phyloP scores from a whole-genome alignment of 1,140 invertebrate species.

The Scylla paramamosain region DNA sequence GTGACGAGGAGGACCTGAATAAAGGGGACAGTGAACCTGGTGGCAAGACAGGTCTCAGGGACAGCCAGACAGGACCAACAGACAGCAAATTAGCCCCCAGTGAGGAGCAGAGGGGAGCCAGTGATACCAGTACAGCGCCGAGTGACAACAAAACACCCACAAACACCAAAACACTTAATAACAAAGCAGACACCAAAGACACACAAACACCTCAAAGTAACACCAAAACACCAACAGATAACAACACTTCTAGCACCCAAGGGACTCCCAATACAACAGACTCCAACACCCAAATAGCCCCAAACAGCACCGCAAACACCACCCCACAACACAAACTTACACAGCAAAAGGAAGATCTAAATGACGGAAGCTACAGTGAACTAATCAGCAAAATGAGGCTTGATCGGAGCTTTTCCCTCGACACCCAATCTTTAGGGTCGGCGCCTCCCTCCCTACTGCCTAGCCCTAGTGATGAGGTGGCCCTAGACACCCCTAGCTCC shows the following conservation, averaged over 20 bases:
- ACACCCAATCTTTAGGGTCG: background rate
- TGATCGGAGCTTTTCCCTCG: conserved; percentile 36
- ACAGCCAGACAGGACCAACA: background rate
- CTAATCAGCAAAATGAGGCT: conserved; percentile 53
- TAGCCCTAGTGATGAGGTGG: background rate
- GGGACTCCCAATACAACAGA: background rate
- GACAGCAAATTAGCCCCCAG: no score
- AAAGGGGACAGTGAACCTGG: background rate
- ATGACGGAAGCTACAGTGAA: background rate
- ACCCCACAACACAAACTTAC: no score
- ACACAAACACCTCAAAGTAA: background rate
- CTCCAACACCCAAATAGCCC: no score
- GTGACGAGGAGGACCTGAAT: background rate
- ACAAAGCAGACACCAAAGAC: background rate
- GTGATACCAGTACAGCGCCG: no score
- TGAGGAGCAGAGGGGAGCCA: no score
- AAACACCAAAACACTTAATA: background rate
- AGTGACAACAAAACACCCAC: background rate
- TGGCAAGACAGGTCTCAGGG: background rate
- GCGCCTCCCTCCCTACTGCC: background rate
- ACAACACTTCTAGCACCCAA: background rate
- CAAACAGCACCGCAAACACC: no score
- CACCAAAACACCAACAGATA: background rate
- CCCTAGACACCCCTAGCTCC: background rate
- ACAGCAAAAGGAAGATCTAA: no score